phyloP scores from a whole-genome alignment of 1,140 invertebrate species.

The Antheraea mylitta region DNA sequence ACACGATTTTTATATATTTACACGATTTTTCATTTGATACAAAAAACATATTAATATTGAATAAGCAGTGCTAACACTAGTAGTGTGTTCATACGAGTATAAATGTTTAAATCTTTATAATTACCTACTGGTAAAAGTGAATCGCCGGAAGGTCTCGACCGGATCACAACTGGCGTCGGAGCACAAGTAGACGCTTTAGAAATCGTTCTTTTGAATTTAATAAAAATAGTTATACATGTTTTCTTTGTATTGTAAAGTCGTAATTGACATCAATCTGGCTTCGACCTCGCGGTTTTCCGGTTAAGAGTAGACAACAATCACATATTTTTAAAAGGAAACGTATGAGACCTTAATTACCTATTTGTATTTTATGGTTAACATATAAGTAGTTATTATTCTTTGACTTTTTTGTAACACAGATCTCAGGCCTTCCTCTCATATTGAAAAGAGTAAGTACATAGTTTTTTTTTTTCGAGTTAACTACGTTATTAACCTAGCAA shows the following conservation, averaged over 20 bases:
- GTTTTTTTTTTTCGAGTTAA: no score
- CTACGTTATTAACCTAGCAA: no score
- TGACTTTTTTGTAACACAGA: no score
- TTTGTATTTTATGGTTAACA: neutral
- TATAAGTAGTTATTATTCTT: neutral
- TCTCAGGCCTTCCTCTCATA: no score
- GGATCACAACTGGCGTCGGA: conserved; percentile 50
- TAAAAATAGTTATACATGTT: conserved; percentile 30
- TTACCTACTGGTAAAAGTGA: conserved; percentile 49
- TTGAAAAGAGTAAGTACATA: neutral
- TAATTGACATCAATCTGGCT: conserved; percentile 63
- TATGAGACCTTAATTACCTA: neutral
- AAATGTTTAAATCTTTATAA: conserved; percentile 31
- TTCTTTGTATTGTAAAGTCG: conserved; percentile 38
- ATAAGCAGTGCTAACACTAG: neutral
- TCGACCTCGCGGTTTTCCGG: conserved; percentile 52
- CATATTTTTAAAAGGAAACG: conserved; percentile 6
- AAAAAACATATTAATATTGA: neutral
- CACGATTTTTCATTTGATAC: neutral
- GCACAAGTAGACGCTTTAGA: conserved; percentile 37
- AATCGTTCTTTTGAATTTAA: conserved; percentile 56
- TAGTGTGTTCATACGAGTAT: conserved; percentile 2
- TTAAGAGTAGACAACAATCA: conserved; percentile 4
- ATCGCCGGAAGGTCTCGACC: conserved; percentile 48
- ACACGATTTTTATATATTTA: no score